Percentiles rank a stretch among this genome's conserved stretches.
Evolutionary conservation across 2,888 invertebrate species (phyloP).

Genomic region (Leptodirus hochenwartii): DNA sequence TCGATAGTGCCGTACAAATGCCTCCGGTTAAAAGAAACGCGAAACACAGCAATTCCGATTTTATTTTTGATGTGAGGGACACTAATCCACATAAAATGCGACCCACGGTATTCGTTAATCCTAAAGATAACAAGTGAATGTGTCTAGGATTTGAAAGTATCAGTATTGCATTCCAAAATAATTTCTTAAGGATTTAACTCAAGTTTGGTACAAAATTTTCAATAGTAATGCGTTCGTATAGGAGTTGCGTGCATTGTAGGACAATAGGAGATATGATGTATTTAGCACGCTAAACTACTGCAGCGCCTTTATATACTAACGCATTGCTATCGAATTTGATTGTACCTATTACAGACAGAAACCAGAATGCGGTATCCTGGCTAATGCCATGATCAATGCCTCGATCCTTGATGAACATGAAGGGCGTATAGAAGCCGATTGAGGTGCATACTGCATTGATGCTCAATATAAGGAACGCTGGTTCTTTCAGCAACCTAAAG

Average conservation of each 20-base stretch:
- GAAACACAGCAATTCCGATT: conserved; percentile 12
- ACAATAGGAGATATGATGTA: too few relatives aligned
- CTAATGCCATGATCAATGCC: conserved; percentile 35
- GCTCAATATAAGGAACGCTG: conserved; percentile 67
- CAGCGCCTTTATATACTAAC: too few relatives aligned
- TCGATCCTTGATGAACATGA: conserved; percentile 48
- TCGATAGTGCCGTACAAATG: conserved; percentile 57
- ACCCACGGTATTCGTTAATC: conserved; percentile 42
- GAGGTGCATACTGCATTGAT: conserved; percentile 77
- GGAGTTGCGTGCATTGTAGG: too few relatives aligned
- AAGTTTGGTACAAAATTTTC: too few relatives aligned
- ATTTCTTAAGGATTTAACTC: too few relatives aligned
- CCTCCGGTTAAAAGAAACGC: conserved; percentile 30
- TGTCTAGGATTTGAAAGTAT: too few relatives aligned
- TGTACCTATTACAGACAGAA: conserved; percentile 72
- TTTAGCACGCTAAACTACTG: too few relatives aligned
- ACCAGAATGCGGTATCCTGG: conserved; percentile 33
- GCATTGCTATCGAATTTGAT: conserved; percentile 78
- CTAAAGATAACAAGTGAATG: too few relatives aligned
- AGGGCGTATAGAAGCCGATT: conserved; percentile 85
- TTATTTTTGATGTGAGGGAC: conserved; percentile 18
- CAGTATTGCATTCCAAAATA: too few relatives aligned
- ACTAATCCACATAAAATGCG: conserved; percentile 43
- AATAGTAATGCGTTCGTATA: too few relatives aligned
- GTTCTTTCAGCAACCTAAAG: conserved; percentile 58